A percentile compares a stretch with the other conserved stretches of the same genome.
Conservation (phyloP, 1,140 invertebrate species). For the Aporrectodea caliginosa region DNA sequence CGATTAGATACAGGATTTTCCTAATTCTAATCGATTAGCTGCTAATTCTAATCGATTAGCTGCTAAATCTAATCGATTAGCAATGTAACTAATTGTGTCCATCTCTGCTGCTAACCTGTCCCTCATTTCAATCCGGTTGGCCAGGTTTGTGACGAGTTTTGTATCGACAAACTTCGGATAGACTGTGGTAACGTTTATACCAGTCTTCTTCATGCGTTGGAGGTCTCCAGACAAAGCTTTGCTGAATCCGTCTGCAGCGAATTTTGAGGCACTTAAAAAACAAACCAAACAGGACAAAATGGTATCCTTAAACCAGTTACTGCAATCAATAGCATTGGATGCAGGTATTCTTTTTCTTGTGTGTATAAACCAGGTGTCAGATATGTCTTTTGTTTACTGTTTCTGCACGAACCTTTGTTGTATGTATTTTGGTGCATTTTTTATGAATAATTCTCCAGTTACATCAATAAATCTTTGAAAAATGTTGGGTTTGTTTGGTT, state of each 20-base stretch:
- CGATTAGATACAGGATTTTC: not conserved
- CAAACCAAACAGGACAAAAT: not conserved
- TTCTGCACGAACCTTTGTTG: not conserved
- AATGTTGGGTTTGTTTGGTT: too few relatives aligned
- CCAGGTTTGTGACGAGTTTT: slow-evolving; percentile 64
- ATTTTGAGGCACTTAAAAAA: slow-evolving; percentile 72
- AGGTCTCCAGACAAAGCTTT: slow-evolving; percentile 63
- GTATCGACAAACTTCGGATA: slow-evolving; percentile 93
- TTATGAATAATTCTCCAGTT: too few relatives aligned
- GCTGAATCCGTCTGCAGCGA: slow-evolving; percentile 85
- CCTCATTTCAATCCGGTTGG: not conserved
- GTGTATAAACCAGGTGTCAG: too few relatives aligned
- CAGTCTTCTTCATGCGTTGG: slow-evolving; percentile 35
- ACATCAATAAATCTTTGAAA: too few relatives aligned
- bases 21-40: not conserved
- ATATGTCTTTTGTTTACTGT: not conserved
- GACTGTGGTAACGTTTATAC: slow-evolving; percentile 72
- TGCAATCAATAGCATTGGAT: not conserved
- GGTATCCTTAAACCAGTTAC: too few relatives aligned
- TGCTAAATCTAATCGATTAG: not conserved
- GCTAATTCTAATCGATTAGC: not conserved
- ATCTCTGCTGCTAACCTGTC: not conserved
- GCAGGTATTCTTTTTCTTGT: too few relatives aligned
- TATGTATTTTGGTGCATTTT: not conserved
- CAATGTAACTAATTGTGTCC: too few relatives aligned